Base-by-base conservation (phyloP, 2,113 vertebrate species). In the Tetrax tetrax region DNA sequence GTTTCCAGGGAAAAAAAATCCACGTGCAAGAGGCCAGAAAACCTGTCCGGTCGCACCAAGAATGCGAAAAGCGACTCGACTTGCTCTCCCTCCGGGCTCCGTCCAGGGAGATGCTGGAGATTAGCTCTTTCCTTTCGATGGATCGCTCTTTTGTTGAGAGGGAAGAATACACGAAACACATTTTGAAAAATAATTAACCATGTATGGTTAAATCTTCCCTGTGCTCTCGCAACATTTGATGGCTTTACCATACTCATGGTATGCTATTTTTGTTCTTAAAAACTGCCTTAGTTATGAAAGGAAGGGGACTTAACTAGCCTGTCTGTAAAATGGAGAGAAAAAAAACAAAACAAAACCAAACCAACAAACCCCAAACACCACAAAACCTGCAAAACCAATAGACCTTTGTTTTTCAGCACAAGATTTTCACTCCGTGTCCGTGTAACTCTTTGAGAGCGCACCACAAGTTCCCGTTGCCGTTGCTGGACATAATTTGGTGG, bases 161-260 rank as follows among this genome's bases (percentile, higher is more conserved):
- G 1, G 33, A 29, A 29, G 4, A 72, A 23, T 12, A 38, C 14
- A 0, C 2, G 19, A 14, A 78, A 5, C 3, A 0, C 21, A 1
- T 14, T n/a, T 47, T 69, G 72, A 28, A 51, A 76, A 35, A 31
- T 1, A n/a, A 43, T 78, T 24, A 6, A 3, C 43, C 14, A 0
- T 20, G 14, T 9, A 12, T 37, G 41, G 31, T 41, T 10, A 53
- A 19, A 43, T 75, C 28, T 68, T 37, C 59, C 23, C 37, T 7
- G 0, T 15, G 53, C 7, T 53, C 47, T 48, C 33, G 38, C 22
- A 4, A 0, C 17, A 3, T 12, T 60, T 51, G 54, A 50, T 84
- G 74, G 38, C 54, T 84, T 69, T 64, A 18, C 68, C 56, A 3
- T n/a, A 5, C 20, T 60, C 7, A 1, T 0, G 53, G 9, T 10